phyloP scores from a whole-genome alignment of 2,113 vertebrate species.

The Athene noctua region DNA sequence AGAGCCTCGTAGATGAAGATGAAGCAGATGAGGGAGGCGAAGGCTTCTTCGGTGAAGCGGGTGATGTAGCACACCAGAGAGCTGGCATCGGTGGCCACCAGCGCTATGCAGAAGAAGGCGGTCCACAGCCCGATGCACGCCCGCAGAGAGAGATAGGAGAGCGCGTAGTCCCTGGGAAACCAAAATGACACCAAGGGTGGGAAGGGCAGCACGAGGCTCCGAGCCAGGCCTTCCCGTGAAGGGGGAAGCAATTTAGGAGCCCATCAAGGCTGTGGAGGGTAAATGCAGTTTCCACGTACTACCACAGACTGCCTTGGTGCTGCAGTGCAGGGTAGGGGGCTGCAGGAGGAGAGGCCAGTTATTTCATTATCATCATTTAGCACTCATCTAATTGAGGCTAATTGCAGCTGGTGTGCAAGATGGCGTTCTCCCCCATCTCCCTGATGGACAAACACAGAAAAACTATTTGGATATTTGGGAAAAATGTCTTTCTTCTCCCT shows the following conservation, averaged over 20 bases:
- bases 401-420: background rate
- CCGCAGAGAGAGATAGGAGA: conserved; percentile 92
- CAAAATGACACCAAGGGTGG: background rate
- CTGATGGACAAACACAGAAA: accelerated
- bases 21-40: conserved; percentile 94
- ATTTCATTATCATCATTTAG: background rate
- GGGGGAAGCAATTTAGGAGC: background rate
- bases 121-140: conserved; percentile 94
- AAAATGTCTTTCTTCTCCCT: background rate
- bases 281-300: background rate
- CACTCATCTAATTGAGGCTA: background rate
- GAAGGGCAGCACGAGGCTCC: accelerated
- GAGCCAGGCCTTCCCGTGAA: background rate
- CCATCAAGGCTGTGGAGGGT: background rate
- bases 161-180: conserved; percentile 81
- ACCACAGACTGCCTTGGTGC: background rate
- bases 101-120: conserved; percentile 84
- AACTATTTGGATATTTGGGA: background rate
- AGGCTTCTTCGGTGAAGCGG: conserved; percentile 97
- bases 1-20: conserved; percentile 98
- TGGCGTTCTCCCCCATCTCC: background rate
- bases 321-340: background rate
- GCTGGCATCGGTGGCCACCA: conserved; percentile 95
- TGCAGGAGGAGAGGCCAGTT: background rate
- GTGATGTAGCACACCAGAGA: conserved; percentile 95